Conservation (phyloP, 1,140 invertebrate species). For the Fopius arisanus region DNA sequence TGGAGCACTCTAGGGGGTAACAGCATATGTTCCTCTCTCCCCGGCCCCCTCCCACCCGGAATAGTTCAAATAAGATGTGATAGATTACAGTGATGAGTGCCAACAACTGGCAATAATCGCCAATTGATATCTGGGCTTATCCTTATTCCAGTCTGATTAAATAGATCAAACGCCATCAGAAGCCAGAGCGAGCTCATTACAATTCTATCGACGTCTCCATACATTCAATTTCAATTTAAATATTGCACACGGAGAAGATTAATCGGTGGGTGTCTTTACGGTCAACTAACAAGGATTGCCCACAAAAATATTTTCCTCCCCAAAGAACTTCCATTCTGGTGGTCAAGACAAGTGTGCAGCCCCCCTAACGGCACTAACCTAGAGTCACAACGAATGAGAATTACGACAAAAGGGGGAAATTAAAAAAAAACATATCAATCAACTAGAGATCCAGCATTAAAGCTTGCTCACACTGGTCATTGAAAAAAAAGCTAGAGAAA, state of each 20-base stretch:
- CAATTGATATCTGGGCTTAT: background rate
- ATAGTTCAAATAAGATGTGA: background rate
- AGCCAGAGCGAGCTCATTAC: background rate
- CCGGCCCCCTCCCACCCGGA: background rate
- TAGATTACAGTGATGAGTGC: background rate
- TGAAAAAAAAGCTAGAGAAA: background rate
- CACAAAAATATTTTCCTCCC: no score
- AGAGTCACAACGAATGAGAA: background rate
- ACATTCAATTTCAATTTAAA: background rate
- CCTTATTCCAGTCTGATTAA: background rate
- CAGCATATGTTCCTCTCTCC: background rate
- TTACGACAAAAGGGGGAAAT: no score
- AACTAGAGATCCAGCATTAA: background rate
- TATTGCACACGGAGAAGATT: background rate
- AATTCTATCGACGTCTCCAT: background rate
- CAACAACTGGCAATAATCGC: slow-evolving; percentile 13
- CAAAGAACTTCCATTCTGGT: no score
- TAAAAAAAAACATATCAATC: background rate
- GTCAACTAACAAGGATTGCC: no score
- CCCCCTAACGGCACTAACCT: no score
- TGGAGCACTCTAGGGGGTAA: background rate
- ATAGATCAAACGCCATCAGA: background rate
- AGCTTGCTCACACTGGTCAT: background rate
- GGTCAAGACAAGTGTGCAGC: no score
- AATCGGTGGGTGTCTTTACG: background rate